These are phyloP conservation scores for Cochlearius cochlearius DNA, from an alignment of 2,113 vertebrate genomes.

Conservation along the genomic window DNA sequence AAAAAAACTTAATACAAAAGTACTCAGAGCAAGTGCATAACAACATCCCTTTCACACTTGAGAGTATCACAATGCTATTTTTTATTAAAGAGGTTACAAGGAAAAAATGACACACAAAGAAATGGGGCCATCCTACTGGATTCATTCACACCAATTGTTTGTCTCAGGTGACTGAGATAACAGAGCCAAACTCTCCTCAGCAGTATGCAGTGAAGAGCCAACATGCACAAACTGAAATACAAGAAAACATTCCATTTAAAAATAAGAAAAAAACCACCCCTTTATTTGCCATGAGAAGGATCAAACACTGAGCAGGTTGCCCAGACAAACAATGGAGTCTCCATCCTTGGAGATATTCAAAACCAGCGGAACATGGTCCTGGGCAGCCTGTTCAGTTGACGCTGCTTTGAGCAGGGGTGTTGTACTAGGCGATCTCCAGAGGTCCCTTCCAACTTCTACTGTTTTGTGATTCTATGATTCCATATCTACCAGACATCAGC, in stretches of 20 bases:
- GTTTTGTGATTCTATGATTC: neutral
- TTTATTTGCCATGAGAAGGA: neutral
- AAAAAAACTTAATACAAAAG: neutral
- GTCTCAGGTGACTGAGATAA: neutral
- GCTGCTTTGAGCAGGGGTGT: neutral
- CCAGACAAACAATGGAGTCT: neutral
- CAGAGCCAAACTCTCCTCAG: neutral
- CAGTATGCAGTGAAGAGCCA: neutral
- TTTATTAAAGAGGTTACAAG: neutral
- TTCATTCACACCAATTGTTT: neutral
- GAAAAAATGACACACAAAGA: neutral
- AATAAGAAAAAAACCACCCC: fast-evolving
- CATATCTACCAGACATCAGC: neutral
- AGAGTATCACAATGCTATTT: neutral
- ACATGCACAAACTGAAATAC: neutral
- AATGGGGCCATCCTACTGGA: neutral
- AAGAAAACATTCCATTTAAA: neutral
- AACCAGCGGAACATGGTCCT: neutral
- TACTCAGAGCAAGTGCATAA: neutral
- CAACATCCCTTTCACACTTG: neutral
- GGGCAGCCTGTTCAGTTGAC: neutral
- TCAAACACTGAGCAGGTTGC: neutral
- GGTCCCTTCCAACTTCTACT: neutral
- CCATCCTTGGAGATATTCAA: neutral
- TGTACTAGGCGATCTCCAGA: neutral